Conservation (phyloP, 2,113 vertebrate genomes). For the Petromus typicus region DNA sequence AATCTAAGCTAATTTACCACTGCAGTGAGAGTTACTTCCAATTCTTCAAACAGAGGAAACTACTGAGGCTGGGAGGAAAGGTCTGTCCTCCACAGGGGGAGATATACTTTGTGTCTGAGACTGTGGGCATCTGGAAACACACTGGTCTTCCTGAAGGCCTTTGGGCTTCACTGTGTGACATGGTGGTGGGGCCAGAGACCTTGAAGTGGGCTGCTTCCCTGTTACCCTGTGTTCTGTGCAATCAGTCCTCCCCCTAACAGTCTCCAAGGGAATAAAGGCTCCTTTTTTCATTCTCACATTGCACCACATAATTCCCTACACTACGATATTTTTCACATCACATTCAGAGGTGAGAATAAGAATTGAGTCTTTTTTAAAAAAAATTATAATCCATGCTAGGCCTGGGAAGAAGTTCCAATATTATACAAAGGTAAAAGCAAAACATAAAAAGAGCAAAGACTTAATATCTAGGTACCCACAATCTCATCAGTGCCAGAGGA, state of each 20-base stretch:
- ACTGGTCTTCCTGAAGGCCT: background rate
- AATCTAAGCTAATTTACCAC: background rate
- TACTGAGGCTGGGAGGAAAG: background rate
- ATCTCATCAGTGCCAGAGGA: background rate
- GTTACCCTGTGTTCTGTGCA: background rate
- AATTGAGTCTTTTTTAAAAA: background rate
- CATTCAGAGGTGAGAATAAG: background rate
- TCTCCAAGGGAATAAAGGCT: background rate
- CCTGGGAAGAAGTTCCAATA: background rate
- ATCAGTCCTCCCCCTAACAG: too few species aligned
- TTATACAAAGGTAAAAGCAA: background rate
- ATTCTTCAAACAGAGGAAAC: background rate
- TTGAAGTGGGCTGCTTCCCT: background rate
- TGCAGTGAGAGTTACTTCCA: background rate
- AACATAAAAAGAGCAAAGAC: background rate
- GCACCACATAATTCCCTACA: background rate
- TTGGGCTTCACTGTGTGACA: rapidly evolving
- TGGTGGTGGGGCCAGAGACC: background rate
- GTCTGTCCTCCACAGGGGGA: background rate
- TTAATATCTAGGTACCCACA: background rate
- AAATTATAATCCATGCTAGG: background rate
- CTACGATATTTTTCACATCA: background rate
- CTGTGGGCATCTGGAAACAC: background rate
- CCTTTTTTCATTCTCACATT: background rate
- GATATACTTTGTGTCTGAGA: background rate